These are phyloP conservation scores for Anomalospiza imberbis DNA, from an alignment of 2,797 vertebrate species.

Conservation along the genomic window DNA sequence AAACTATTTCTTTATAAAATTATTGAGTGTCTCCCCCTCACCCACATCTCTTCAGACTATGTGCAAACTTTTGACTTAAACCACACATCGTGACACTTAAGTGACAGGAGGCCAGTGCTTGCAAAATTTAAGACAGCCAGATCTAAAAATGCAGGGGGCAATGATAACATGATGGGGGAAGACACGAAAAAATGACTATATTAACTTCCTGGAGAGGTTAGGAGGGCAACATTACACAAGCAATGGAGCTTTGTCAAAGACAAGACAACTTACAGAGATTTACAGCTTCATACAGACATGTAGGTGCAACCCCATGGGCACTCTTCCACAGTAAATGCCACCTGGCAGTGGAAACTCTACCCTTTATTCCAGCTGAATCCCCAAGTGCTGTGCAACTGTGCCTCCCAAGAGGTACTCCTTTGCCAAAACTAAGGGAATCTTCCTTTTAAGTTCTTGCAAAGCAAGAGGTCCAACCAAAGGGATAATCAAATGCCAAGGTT, in stretches of 20 bases:
- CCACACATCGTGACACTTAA: neutral
- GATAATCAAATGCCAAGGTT: neutral
- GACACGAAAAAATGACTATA: neutral
- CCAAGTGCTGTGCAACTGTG: neutral
- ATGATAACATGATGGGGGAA: accelerated
- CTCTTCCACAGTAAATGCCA: neutral
- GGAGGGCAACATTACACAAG: neutral
- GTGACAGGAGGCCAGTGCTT: neutral
- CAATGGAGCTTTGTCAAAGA: neutral
- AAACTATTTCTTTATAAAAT: neutral
- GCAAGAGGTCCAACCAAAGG: neutral
- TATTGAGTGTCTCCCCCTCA: neutral
- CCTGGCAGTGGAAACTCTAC: neutral
- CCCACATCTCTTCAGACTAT: neutral
- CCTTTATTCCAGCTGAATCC: neutral
- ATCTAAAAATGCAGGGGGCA: neutral
- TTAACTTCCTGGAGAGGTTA: neutral
- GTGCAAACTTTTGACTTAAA: neutral
- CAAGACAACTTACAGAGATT: neutral
- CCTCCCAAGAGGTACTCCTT: neutral
- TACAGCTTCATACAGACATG: neutral
- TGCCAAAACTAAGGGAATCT: neutral
- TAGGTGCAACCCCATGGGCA: neutral
- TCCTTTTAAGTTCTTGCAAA: neutral
- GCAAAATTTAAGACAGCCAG: neutral